phyloP scores from a whole-genome alignment of 2,888 invertebrate genomes.

The Microctonus brassicae region DNA sequence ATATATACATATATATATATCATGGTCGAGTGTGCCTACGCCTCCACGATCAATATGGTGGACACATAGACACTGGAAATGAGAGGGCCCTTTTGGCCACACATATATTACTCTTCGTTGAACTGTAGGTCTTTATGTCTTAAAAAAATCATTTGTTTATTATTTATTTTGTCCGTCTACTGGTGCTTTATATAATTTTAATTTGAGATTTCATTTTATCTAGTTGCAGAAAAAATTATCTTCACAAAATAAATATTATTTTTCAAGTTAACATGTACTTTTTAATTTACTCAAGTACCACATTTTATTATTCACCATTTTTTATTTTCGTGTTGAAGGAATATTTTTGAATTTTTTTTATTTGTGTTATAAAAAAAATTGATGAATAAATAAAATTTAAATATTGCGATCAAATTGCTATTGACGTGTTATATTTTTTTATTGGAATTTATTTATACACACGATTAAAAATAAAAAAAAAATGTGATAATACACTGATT shows the following conservation, averaged over 20 bases:
- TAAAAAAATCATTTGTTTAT: neutral
- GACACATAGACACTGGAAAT: constrained; percentile 60
- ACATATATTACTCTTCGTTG: constrained; percentile 27
- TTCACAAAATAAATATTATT: neutral
- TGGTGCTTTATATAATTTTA: neutral
- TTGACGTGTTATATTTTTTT: too few relatives aligned
- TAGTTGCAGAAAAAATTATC: neutral
- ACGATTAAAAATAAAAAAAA: too few relatives aligned
- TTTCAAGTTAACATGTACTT: too few relatives aligned
- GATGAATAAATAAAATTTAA: too few relatives aligned
- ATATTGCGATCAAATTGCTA: too few relatives aligned
- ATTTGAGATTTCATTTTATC: too few relatives aligned
- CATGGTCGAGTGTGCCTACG: constrained; percentile 53
- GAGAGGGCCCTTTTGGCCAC: constrained; percentile 34
- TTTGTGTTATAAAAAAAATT: too few relatives aligned
- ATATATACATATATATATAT: constrained; percentile 27
- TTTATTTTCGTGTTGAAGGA: too few relatives aligned
- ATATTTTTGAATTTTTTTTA: too few relatives aligned
- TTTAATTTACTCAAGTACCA: too few relatives aligned
- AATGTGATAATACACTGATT: neutral
- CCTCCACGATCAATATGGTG: constrained; percentile 69
- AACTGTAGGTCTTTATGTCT: neutral
- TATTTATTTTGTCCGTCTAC: constrained; percentile 6
- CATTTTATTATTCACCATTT: too few relatives aligned
- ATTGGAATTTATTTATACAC: too few relatives aligned